A percentile compares a stretch with the other conserved stretches of the same genome.
These are phyloP conservation scores for Drosophila kurseongensis DNA, from an alignment of 1,140 invertebrate genomes.

Conservation along the genomic window DNA sequence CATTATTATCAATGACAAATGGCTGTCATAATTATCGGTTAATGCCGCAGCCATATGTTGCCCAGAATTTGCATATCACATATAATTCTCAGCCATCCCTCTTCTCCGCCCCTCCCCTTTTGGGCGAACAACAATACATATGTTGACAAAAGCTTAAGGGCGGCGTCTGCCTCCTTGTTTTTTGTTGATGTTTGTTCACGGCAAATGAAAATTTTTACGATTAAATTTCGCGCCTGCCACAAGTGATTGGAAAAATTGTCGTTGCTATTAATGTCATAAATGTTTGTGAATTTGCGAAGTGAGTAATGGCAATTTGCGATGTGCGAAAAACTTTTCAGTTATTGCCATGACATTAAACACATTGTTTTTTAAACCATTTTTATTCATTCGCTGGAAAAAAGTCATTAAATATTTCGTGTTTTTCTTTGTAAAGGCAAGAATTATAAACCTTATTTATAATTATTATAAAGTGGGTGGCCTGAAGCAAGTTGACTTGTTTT, in stretches of 20 bases:
- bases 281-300: conserved; percentile 39
- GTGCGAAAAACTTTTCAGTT: conserved; percentile 33
- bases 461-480: background rate
- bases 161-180: conserved; percentile 3
- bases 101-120: background rate
- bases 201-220: conserved; percentile 27
- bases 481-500: conserved; percentile 2
- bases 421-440: background rate
- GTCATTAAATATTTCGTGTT: conserved; percentile 17
- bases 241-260: conserved; percentile 20
- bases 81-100: background rate
- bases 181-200: conserved; percentile 24
- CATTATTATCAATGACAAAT: conserved; percentile 75
- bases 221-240: conserved; percentile 23
- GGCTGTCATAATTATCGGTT: conserved; percentile 78
- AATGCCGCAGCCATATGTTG: conserved; percentile 72
- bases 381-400: conserved; percentile 10
- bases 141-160: conserved; percentile 50
- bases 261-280: conserved; percentile 38
- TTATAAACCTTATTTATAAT: background rate
- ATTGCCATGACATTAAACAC: conserved; percentile 18
- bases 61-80: conserved; percentile 65
- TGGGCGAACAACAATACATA: conserved; percentile 33
- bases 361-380: conserved; percentile 14
- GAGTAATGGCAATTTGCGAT: conserved; percentile 21